A percentile compares a stretch with the other conserved stretches of the same genome.
phyloP scores from a whole-genome alignment of 2,113 vertebrate genomes.

The Bubo bubo region DNA sequence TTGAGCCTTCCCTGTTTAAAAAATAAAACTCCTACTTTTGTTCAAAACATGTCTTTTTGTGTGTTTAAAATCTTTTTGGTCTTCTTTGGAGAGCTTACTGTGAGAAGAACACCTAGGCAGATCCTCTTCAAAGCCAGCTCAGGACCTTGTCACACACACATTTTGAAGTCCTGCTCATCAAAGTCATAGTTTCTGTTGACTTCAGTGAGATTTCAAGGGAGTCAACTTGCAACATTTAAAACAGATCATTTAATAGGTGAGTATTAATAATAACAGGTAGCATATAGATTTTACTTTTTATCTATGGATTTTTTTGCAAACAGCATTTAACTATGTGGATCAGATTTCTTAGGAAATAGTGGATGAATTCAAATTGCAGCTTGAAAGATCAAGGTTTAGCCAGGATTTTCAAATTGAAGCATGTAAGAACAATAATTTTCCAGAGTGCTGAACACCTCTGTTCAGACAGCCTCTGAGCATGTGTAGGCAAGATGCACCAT shows the following conservation, averaged over 20 bases:
- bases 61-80: neutral
- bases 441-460: neutral
- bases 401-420: neutral
- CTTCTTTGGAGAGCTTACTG: neutral
- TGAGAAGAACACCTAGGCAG: neutral
- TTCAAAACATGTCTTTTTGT: neutral
- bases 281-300: neutral
- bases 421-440: neutral
- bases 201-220: neutral
- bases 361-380: neutral
- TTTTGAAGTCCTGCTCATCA: neutral
- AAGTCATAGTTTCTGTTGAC: neutral
- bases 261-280: neutral
- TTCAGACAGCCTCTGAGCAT: neutral
- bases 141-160: neutral
- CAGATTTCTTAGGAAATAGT: neutral
- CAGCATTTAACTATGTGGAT: neutral
- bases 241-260: neutral
- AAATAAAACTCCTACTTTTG: neutral
- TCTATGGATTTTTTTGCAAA: neutral
- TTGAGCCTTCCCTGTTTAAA: neutral
- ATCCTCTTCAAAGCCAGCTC: neutral
- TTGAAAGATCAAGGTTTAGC: neutral
- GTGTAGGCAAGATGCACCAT: neutral
- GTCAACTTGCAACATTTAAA: neutral